Evolutionary conservation across 1,140 invertebrate species (phyloP), one percentile per base, ranked within the genome.

Genomic region (Cydia splendana): DNA sequence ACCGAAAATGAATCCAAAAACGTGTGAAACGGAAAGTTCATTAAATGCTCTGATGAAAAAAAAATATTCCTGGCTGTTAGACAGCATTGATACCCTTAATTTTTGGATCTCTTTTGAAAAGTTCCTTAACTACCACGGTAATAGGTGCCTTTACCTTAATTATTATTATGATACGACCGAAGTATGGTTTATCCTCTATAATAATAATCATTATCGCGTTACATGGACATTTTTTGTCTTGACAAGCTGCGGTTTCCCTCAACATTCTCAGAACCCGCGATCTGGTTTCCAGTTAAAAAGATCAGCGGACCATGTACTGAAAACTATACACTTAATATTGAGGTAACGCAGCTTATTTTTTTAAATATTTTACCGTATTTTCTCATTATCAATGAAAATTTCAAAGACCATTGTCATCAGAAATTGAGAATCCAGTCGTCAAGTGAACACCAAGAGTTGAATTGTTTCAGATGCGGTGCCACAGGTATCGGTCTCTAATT

Each of bases 251-350:
- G 75, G 74, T 80, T 81, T 80, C 51, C 79, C 74, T 82, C 80
- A 80, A 79, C 81, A 80, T 85, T 85, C 81, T 83, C 18, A 74
- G 82, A 83, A 85, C 69, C 71, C 48, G 30, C 51, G 73, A 75
- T 75, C 77, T 75, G 77, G 78, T 81, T 80, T 65, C 18, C 65
- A 74, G 76, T 79, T 78, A 81, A 15, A 51, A 51, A 51, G 4
- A 42, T 42, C 38, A 42, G 13, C 45, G 48, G 15, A 9, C 12
- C 13, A 51, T 51, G 48, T 51, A 13, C 12, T 51, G 48, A 51
- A 15, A 51, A 51, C 48, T 4, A 15, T 51, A 51, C 12, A 51
- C 48, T 13, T 51, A 15, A 15, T 51, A 51, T 13, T 51, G 48
- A 15, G 13, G 4, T 51, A 51, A 51, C 48, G 4, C 48, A 51